Percentiles rank a stretch among this genome's conserved stretches.
Evolutionary conservation across 2,113 vertebrate genomes (phyloP).

Genomic region (Haemorhous mexicanus): DNA sequence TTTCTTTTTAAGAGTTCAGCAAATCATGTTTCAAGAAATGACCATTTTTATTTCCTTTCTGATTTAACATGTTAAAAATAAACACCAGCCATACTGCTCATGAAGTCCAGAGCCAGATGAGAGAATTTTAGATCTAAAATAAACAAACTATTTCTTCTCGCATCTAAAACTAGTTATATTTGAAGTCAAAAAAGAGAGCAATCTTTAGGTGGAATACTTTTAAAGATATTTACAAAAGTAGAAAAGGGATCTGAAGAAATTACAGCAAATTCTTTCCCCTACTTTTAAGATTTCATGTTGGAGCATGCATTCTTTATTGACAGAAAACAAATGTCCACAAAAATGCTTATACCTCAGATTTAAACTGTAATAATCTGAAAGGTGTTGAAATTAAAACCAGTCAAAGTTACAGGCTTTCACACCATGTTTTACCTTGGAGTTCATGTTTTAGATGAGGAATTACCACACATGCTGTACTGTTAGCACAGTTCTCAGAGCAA

Average conservation of each 20-base stretch:
- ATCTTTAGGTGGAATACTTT: not conserved
- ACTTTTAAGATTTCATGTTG: not conserved
- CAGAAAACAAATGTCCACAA: not conserved
- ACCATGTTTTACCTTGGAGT: not conserved
- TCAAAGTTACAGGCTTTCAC: constrained; percentile 41
- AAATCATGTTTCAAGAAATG: constrained; percentile 15
- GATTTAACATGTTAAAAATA: constrained; percentile 58
- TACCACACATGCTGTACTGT: not conserved
- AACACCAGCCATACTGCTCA: not conserved
- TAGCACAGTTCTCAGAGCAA: not conserved
- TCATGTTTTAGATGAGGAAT: not conserved
- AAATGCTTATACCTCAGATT: not conserved
- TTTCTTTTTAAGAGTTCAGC: constrained; percentile 4
- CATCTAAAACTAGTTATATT: not conserved
- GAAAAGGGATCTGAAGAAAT: not conserved
- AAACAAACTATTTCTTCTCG: not conserved
- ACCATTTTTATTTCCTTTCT: constrained; percentile 33
- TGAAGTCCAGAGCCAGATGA: constrained; percentile 3
- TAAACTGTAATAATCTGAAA: not conserved
- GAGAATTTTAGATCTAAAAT: not conserved
- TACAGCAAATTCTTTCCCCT: not conserved
- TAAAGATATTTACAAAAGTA: not conserved
- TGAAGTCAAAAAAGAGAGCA: not conserved
- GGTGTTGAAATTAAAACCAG: constrained; percentile 39
- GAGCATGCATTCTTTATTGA: not conserved